Base-by-base conservation (phyloP, 1,140 invertebrate genomes). In the Drosophila sp. region DNA sequence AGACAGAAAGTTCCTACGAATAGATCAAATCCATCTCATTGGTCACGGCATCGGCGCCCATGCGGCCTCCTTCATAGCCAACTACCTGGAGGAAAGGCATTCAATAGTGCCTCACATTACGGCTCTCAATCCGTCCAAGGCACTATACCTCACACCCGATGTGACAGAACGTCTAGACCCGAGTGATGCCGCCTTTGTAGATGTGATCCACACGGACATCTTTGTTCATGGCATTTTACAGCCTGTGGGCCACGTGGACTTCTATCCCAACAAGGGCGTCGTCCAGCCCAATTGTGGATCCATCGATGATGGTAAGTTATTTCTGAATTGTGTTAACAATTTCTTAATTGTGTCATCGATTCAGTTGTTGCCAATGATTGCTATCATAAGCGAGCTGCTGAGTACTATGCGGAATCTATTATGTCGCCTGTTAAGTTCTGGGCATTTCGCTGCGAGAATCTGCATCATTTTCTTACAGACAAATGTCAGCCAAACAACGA, bases 181-280 rank as follows among this genome's bases (percentile, higher is more conserved):
- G 21, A 51, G 25, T 9, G 77, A 80, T 58, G 77, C 77, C 1
- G 27, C 25, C 0, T 80, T 80, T 48, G 76, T 80, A 6, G 77
- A 80, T 21, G 72, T 80, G 7, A 32, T 80, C 4, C 77, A 80
- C 16, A 57, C 77, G 11, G 77, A 80, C 34, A 41, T 75, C 0
- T 7, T 72, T 8, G 38, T 80, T 27, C 18, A 46, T 5, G 77
- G 77, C 3, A 13, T 80, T 0, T 4, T 53, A 5, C 27, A 62
- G 14, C 7, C 77, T 3, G 36, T 75, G 16, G 77, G 77, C 0
- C 76, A 80, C 11, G 72, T 62, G 2, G 77, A 80, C 50, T 80
- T 79, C 21, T 80, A 75, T 25, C 21, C 63, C 14, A 80, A 80
- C 27, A 57, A 46, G 48, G 77, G 77, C 8, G 2, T 72, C 0